A percentile compares a stretch with the other conserved stretches of the same genome.
These are phyloP conservation scores for Lasioglossum pauxillum DNA, from an alignment of 2,888 invertebrate species.

Conservation along the genomic window DNA sequence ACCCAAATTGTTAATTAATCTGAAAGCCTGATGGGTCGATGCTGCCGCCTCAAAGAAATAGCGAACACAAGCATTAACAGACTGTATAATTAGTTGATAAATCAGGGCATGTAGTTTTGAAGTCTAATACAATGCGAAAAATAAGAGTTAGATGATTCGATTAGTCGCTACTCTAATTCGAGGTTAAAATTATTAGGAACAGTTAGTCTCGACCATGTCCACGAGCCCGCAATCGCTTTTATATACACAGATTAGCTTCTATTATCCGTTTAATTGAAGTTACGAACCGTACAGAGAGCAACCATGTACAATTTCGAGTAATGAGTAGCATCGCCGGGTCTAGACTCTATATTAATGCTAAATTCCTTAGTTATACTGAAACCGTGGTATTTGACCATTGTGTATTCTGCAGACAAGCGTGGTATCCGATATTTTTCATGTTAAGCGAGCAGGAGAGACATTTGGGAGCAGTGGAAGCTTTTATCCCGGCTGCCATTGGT, in stretches of 20 bases:
- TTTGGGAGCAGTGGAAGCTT: neutral
- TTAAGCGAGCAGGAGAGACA: neutral
- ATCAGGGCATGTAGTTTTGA: neutral
- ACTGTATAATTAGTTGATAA: too few relatives aligned
- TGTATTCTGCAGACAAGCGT: neutral
- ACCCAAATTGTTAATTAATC: neutral
- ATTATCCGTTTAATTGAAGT: slow-evolving; percentile 3
- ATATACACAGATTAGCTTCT: neutral
- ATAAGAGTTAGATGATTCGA: neutral
- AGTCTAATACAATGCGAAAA: neutral
- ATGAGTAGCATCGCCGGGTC: neutral
- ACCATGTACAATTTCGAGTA: neutral
- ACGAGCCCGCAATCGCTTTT: neutral
- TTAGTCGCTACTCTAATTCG: neutral
- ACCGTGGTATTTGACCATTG: neutral
- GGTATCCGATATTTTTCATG: neutral
- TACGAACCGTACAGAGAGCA: neutral
- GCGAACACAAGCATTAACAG: too few relatives aligned
- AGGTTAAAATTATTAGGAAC: neutral
- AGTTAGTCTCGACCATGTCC: neutral
- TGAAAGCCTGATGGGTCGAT: neutral
- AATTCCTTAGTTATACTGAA: neutral
- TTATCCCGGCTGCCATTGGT: neutral
- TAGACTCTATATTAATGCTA: neutral
- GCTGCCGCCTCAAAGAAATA: neutral